phyloP scores from a whole-genome alignment of 2,797 vertebrate genomes.

The Acanthis flammea region DNA sequence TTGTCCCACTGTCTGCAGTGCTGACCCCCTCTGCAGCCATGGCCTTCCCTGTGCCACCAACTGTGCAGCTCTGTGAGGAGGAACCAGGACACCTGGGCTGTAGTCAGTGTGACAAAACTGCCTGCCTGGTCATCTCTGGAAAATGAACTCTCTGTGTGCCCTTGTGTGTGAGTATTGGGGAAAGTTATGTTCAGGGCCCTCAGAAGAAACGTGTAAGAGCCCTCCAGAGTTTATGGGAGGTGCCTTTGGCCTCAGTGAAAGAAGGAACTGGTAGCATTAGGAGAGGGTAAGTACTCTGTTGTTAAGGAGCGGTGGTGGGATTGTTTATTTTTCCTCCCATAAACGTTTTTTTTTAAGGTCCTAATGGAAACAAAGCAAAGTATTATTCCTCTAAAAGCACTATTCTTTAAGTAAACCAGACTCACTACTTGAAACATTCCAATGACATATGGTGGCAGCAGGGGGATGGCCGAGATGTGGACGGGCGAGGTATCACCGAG shows the following conservation, averaged over 20 bases:
- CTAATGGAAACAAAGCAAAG: slow-evolving; percentile 69
- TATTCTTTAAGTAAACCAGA: slow-evolving; percentile 70
- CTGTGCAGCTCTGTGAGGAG: not conserved
- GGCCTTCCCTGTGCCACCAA: fast-evolving
- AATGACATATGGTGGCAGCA: slow-evolving; percentile 61
- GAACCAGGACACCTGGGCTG: not conserved
- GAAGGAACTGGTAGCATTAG: slow-evolving; percentile 57
- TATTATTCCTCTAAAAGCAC: slow-evolving; percentile 70
- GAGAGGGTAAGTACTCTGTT: slow-evolving; percentile 65
- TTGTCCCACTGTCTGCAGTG: not conserved
- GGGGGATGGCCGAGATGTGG: not conserved
- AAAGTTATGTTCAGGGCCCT: slow-evolving; percentile 43
- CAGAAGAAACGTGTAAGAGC: slow-evolving; percentile 48
- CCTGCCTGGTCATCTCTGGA: not conserved
- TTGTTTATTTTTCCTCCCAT: slow-evolving; percentile 72
- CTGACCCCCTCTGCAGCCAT: not conserved
- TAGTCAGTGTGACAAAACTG: not conserved
- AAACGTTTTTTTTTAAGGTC: slow-evolving; percentile 59
- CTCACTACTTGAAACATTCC: slow-evolving; percentile 70
- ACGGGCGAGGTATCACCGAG: not conserved
- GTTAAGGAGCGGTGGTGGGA: slow-evolving; percentile 66
- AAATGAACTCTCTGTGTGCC: not conserved
- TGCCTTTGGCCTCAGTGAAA: slow-evolving; percentile 38
- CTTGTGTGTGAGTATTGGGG: not conserved
- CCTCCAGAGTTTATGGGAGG: slow-evolving; percentile 59